These are phyloP conservation scores for Echinarachnius parma DNA, from an alignment of 53 echinoderm and acorn worm genomes.

Conservation along the genomic window DNA sequence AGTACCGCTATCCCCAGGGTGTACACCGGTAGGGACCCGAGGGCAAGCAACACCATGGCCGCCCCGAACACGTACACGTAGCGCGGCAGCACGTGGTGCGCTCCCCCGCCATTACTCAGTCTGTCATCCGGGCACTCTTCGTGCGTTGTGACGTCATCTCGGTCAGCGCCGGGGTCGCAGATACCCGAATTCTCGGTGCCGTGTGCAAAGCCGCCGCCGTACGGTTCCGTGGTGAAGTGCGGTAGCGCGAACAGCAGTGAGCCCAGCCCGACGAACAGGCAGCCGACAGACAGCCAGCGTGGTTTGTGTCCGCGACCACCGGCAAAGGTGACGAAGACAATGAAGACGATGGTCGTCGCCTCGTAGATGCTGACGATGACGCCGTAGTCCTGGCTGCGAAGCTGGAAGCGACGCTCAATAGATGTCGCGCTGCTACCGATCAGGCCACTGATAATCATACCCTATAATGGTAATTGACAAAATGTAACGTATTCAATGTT, in stretches of 20 bases:
- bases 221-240: conserved; percentile 63
- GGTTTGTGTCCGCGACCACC: conserved; percentile 80
- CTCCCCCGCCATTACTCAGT: too few species aligned
- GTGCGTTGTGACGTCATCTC: not conserved
- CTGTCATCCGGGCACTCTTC: conserved; percentile 8
- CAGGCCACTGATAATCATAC: conserved; percentile 65
- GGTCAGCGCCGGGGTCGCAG: conserved; percentile 3
- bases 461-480: too few species aligned
- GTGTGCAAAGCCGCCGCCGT: conserved; percentile 42
- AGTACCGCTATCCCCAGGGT: conserved; percentile 60
- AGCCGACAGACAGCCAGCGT: conserved; percentile 62
- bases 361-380: conserved; percentile 70
- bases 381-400: conserved; percentile 68
- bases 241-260: conserved; percentile 65
- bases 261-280: conserved; percentile 55
- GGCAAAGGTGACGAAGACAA: conserved; percentile 68
- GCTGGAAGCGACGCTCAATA: conserved; percentile 80
- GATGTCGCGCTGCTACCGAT: conserved; percentile 60
- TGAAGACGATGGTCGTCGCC: conserved; percentile 55
- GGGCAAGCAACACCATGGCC: conserved; percentile 59
- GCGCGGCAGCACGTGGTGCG: conserved; percentile 25
- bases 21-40: conserved; percentile 64
- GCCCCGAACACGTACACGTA: conserved; percentile 70
- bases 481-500: too few species aligned
- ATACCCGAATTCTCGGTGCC: conserved; percentile 10